Percentiles rank a stretch among this genome's conserved stretches.
phyloP scores from a whole-genome alignment of 2,888 invertebrate genomes.

The Bombylius major region DNA sequence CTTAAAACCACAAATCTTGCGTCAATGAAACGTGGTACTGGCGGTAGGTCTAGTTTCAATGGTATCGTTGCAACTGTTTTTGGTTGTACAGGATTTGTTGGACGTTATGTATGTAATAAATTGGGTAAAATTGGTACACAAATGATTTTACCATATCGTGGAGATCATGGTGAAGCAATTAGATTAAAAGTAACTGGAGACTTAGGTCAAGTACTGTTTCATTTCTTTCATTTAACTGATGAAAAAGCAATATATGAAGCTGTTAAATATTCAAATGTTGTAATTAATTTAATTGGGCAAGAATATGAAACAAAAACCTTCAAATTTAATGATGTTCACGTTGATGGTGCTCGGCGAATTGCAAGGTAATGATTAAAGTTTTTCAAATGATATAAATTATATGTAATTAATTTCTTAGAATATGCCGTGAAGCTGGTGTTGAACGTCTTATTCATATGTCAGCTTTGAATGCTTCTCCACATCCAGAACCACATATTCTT shows the following conservation, averaged over 20 bases:
- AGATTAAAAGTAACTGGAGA: conserved; percentile 81
- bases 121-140: conserved; percentile 80
- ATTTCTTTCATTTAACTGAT: conserved; percentile 72
- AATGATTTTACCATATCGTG: conserved; percentile 84
- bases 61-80: conserved; percentile 98
- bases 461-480: conserved; percentile 61
- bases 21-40: conserved; percentile 67
- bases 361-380: conserved; percentile 46
- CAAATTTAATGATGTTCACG: conserved; percentile 73
- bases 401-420: conserved; percentile 30
- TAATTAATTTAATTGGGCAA: conserved; percentile 85
- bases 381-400: background rate
- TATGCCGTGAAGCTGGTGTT: conserved; percentile 63
- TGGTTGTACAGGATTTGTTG: conserved; percentile 82
- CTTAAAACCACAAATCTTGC: conserved; percentile 46
- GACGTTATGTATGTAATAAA: conserved; percentile 74
- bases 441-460: conserved; percentile 88
- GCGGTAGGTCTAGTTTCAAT: conserved; percentile 91
- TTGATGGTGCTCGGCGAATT: conserved; percentile 67
- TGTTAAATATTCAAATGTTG: conserved; percentile 91
- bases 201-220: conserved; percentile 86
- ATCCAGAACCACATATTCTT: conserved; percentile 55
- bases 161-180: conserved; percentile 67
- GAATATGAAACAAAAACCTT: conserved; percentile 90
- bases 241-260: conserved; percentile 73